Evolutionary conservation across 2,113 vertebrate genomes (phyloP), one percentile per base, ranked within the genome.

Genomic region (Periophthalmodon schlosseri): DNA sequence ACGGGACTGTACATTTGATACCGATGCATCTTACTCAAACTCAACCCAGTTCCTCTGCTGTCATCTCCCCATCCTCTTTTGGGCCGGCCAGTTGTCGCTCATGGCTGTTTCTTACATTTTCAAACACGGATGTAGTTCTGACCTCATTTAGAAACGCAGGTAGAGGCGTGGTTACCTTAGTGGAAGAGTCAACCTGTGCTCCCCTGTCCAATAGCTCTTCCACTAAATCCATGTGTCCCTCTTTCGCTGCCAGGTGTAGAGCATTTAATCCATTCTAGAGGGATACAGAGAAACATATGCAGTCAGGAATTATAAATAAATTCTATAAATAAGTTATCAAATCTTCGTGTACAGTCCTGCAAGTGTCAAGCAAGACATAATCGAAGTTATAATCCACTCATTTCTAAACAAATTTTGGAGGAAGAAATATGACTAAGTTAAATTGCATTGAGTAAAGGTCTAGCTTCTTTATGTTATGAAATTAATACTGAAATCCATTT

Each of bases 231-330:
- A 94, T 94, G 1, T 99, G 98, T 52, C 98, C 98, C 82, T 99
- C 98, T 78, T 99, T 99, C 64, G 98, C 97, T 1, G 98, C 97
- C 89, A 99, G 91, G 73, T 99, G 98, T 64, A 99, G 92, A 0
- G 98, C 98, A 24, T 99, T 99, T 87, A 99, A 94, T 78, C 98
- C 98, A 92, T 99, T 99, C 98, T 99, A 87, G 7, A 91, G 85
- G 46, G 69, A 28, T 6, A 68, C 4, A 68, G 46, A 57, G 12
- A 82, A 24, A 65, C 76, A 44, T 11, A 34, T n/a, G 36, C 34
- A 12, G 20, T n/a, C 63, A 65, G 33, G n/a, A 47, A 66, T 85
- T 1, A 56, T 47, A 2, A 65, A 71, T 16, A 56, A 3, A 24
- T 5, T 24, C 24, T 58, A 21, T 58, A 12, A 58, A 12, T 28